phyloP scores from a whole-genome alignment of 2,113 vertebrate species.

The Shinisaurus crocodilurus region DNA sequence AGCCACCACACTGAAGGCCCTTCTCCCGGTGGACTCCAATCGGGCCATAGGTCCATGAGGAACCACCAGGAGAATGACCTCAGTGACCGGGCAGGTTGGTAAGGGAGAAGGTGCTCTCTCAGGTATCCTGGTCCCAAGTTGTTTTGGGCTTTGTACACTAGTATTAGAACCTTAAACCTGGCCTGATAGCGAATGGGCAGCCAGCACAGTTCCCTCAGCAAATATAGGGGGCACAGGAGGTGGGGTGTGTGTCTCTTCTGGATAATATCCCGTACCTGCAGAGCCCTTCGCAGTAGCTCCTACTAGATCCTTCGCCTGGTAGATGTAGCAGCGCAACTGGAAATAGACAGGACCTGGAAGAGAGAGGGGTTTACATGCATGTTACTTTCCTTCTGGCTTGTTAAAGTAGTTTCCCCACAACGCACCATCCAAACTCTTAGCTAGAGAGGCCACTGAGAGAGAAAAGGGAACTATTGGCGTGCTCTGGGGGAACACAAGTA shows the following conservation, averaged over 20 bases:
- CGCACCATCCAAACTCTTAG: not conserved
- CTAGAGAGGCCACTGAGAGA: not conserved
- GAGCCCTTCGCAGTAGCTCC: conserved; percentile 38
- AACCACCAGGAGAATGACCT: too few species aligned
- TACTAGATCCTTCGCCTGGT: conserved; percentile 71
- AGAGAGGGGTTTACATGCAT: not conserved
- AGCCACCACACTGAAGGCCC: too few species aligned
- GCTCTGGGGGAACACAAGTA: not conserved
- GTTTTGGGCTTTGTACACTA: too few species aligned
- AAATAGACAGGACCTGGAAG: conserved; percentile 67
- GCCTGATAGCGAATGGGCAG: too few species aligned
- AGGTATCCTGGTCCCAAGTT: too few species aligned
- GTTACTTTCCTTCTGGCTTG: not conserved
- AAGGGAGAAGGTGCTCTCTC: too few species aligned
- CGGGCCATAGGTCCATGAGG: too few species aligned
- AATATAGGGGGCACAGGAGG: rapidly evolving
- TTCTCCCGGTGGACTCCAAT: too few species aligned
- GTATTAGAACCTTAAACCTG: too few species aligned
- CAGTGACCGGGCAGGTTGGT: too few species aligned
- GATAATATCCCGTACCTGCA: conserved; percentile 53
- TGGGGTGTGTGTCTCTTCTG: rapidly evolving
- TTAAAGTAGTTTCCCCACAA: not conserved
- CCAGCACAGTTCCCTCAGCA: too few species aligned
- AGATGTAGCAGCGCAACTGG: conserved; percentile 80
- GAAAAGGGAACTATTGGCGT: not conserved